phyloP scores from a whole-genome alignment of 1,140 invertebrate species.

The Diploscapter pachys region DNA sequence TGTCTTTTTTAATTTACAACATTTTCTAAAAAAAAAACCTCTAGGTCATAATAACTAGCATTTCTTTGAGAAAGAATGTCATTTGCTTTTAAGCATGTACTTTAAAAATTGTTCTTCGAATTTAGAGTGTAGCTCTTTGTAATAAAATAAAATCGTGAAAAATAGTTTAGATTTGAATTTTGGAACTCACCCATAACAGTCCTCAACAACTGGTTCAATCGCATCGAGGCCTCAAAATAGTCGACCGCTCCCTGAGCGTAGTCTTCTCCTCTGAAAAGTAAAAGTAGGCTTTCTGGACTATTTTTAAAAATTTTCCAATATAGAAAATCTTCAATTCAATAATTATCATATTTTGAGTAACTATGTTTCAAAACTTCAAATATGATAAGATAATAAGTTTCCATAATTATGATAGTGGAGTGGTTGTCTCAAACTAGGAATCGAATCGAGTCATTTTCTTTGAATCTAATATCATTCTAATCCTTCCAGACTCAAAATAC shows the following conservation, averaged over 20 bases:
- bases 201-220: constrained; percentile 20
- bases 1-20: not conserved
- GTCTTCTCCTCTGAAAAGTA: constrained; percentile 21
- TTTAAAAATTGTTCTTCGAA: no score
- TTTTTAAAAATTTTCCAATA: no score
- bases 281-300: not conserved
- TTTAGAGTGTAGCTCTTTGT: no score
- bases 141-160: no score
- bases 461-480: no score
- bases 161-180: no score
- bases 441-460: not conserved
- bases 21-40: no score
- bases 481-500: no score
- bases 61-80: no score
- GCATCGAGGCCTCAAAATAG: constrained; percentile 32
- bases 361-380: constrained; percentile 8
- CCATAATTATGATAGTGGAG: not conserved
- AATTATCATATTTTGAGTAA: constrained; percentile 4
- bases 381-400: constrained; percentile 2
- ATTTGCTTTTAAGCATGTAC: no score
- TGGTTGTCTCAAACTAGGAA: not conserved
- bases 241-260: constrained; percentile 26
- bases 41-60: no score
- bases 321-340: constrained; percentile 6
- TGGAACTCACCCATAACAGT: not conserved